These are phyloP conservation scores for Lasioglossum vierecki DNA, from an alignment of 2,888 invertebrate genomes.

Conservation along the genomic window DNA sequence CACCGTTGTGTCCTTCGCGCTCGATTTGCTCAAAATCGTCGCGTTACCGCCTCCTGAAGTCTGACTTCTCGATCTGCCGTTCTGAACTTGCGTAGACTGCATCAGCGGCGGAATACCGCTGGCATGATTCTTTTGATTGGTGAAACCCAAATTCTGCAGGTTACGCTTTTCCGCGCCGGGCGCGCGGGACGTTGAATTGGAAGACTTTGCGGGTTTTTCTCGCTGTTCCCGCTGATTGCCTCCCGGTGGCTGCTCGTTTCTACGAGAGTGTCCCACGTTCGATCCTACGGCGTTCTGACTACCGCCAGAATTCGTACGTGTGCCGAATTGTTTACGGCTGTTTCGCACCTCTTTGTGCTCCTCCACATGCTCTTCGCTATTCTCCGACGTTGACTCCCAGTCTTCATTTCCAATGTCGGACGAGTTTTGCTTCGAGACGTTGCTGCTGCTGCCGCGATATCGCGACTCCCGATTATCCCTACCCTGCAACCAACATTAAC, in stretches of 20 bases:
- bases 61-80: constrained; percentile 78
- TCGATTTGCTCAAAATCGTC: constrained; percentile 65
- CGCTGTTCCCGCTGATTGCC: constrained; percentile 73
- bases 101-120: constrained; percentile 78
- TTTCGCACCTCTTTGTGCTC: constrained; percentile 80
- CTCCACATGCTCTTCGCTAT: constrained; percentile 87
- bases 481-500: constrained; percentile 67
- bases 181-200: constrained; percentile 75
- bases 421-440: constrained; percentile 78
- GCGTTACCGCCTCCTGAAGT: constrained; percentile 76
- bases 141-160: constrained; percentile 73
- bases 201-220: constrained; percentile 77
- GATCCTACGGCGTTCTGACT: constrained; percentile 62
- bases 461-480: constrained; percentile 80
- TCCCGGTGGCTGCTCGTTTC: constrained; percentile 73
- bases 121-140: constrained; percentile 80
- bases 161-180: constrained; percentile 80
- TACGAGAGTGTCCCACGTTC: constrained; percentile 68
- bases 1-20: constrained; percentile 83
- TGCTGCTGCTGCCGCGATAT: constrained; percentile 73
- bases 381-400: constrained; percentile 94
- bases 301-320: constrained; percentile 62
- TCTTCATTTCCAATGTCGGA: constrained; percentile 87
- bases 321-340: constrained; percentile 76
- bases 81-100: constrained; percentile 78